Percentiles rank a stretch among this genome's conserved stretches.
These are phyloP conservation scores for Erithacus rubecula DNA, from an alignment of 2,797 vertebrate genomes.

Conservation along the genomic window DNA sequence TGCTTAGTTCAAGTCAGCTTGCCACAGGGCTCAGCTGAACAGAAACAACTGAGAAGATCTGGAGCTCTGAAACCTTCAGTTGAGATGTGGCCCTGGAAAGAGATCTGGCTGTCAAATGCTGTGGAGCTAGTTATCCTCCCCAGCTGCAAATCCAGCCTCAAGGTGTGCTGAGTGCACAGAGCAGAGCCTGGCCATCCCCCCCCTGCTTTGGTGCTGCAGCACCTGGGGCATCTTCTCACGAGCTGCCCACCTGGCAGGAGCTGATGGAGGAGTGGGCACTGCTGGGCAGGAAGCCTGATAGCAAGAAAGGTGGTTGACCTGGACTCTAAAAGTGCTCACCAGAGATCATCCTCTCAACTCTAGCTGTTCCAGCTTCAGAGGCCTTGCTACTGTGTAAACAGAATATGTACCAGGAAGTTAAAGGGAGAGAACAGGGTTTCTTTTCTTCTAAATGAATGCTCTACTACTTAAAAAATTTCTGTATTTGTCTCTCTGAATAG, in stretches of 20 bases:
- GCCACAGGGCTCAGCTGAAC: background rate
- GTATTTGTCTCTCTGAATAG: background rate
- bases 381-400: accelerated
- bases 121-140: background rate
- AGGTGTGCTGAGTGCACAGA: background rate
- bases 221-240: background rate
- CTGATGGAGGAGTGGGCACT: background rate
- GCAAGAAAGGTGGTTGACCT: background rate
- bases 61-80: background rate
- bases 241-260: background rate
- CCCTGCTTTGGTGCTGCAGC: background rate
- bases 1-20: background rate
- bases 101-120: background rate
- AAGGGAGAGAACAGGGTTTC: background rate
- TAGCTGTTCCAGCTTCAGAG: background rate
- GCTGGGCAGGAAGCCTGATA: background rate
- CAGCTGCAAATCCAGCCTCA: background rate
- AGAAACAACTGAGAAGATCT: background rate
- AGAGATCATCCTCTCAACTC: background rate
- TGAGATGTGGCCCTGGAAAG: background rate
- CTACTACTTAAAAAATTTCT: background rate
- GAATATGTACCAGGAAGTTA: background rate
- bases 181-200: background rate
- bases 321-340: background rate
- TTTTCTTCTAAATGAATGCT: background rate